phyloP scores from a whole-genome alignment of 2,888 invertebrate species.

The Ischnura elegans region DNA sequence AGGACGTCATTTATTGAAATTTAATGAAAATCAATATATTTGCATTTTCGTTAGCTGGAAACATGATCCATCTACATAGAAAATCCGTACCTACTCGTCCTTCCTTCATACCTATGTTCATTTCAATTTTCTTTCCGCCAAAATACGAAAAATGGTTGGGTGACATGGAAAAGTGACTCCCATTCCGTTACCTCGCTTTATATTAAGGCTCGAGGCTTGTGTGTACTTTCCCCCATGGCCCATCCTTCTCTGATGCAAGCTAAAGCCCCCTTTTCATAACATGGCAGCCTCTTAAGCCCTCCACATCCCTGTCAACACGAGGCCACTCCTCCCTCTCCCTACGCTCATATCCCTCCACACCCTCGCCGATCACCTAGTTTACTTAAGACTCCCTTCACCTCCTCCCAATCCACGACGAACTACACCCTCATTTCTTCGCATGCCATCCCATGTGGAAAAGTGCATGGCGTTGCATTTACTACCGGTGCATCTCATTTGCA shows the following conservation, averaged over 20 bases:
- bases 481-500: too few species aligned
- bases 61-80: too few species aligned
- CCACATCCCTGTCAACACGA: conserved; percentile 9
- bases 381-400: background rate
- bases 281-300: background rate
- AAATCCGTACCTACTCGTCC: too few species aligned
- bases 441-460: background rate
- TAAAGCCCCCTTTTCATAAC: conserved; percentile 9
- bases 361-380: background rate
- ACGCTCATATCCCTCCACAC: background rate
- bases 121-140: background rate
- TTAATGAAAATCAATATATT: too few species aligned
- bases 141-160: background rate
- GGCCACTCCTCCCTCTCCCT: background rate
- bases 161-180: background rate
- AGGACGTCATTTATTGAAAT: too few species aligned
- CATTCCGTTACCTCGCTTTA: background rate
- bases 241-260: background rate
- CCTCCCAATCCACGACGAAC: background rate
- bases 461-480: background rate
- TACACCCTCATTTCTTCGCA: background rate
- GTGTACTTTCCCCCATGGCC: background rate
- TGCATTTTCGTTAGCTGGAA: too few species aligned
- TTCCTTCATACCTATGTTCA: too few species aligned
- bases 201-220: background rate